phyloP scores from a whole-genome alignment of 2,113 vertebrate genomes.

The Etia nguti region DNA sequence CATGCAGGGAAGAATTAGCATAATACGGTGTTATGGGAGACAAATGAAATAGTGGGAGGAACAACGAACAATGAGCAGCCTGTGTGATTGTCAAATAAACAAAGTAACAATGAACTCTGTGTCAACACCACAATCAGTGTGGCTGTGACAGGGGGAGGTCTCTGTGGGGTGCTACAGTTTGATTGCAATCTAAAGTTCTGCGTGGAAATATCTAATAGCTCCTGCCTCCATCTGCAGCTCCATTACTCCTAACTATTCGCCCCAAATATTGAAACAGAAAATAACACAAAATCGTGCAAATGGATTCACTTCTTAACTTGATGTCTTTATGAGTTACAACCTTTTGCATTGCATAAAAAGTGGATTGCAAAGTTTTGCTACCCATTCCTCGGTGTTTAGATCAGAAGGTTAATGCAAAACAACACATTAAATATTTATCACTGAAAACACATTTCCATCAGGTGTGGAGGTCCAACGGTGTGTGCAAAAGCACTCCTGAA shows the following conservation, averaged over 20 bases:
- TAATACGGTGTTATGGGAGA: slow-evolving; percentile 28
- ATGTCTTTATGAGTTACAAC: neutral
- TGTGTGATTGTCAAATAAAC: slow-evolving; percentile 24
- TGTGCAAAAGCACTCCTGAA: neutral
- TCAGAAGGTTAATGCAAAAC: neutral
- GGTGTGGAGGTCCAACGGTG: neutral
- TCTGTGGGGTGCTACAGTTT: neutral
- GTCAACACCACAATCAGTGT: slow-evolving; percentile 9
- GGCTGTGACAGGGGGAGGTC: neutral
- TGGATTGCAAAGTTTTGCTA: neutral
- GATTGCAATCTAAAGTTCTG: neutral
- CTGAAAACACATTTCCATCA: neutral
- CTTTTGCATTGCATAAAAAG: neutral
- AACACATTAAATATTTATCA: neutral
- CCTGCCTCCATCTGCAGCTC: neutral
- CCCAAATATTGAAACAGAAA: neutral
- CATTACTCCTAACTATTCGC: neutral
- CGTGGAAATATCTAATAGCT: neutral
- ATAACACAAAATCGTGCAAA: neutral
- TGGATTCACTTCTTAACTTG: neutral
- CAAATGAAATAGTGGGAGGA: slow-evolving; percentile 40
- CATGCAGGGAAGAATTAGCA: slow-evolving; percentile 37
- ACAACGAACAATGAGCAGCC: slow-evolving; percentile 5
- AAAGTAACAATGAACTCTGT: slow-evolving; percentile 16
- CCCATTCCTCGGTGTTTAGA: neutral